A percentile compares a stretch with the other conserved stretches of the same genome.
These are phyloP conservation scores for Cryptocheilus praepositus DNA, from an alignment of 2,888 invertebrate genomes.

Conservation along the genomic window DNA sequence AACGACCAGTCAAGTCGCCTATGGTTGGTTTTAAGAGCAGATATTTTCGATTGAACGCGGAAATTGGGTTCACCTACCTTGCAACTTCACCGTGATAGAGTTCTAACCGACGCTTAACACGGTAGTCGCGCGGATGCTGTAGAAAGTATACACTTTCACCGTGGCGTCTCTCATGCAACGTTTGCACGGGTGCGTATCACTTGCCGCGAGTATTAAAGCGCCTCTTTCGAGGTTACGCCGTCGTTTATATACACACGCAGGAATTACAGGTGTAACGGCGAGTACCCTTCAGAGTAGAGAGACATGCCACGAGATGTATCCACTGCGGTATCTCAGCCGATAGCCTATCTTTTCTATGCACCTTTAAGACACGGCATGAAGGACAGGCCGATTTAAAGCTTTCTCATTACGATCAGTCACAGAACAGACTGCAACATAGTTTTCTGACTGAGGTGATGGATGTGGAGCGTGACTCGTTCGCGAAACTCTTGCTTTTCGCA, in stretches of 20 bases:
- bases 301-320: neutral
- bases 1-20: too few species aligned
- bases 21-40: too few species aligned
- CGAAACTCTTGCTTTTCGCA: neutral
- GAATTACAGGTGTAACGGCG: slow-evolving; percentile 18
- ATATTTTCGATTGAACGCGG: too few species aligned
- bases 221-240: slow-evolving; percentile 16
- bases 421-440: neutral
- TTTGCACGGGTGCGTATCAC: slow-evolving; percentile 36
- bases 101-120: slow-evolving; percentile 43
- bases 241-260: neutral
- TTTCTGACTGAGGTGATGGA: neutral
- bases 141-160: slow-evolving; percentile 66
- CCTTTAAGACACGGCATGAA: neutral
- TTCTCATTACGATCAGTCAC: slow-evolving; percentile 5
- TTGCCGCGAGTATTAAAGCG: slow-evolving; percentile 31
- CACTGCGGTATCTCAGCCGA: neutral
- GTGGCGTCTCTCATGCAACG: slow-evolving; percentile 39
- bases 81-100: slow-evolving; percentile 6
- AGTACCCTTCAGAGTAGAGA: neutral
- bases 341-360: neutral
- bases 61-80: too few species aligned
- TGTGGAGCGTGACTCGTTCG: slow-evolving; percentile 9
- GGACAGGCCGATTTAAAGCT: neutral
- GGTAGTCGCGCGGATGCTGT: slow-evolving; percentile 54